Evolutionary conservation across 2,797 vertebrate species (phyloP).

Genomic region (Hoplostethus mediterraneus): DNA sequence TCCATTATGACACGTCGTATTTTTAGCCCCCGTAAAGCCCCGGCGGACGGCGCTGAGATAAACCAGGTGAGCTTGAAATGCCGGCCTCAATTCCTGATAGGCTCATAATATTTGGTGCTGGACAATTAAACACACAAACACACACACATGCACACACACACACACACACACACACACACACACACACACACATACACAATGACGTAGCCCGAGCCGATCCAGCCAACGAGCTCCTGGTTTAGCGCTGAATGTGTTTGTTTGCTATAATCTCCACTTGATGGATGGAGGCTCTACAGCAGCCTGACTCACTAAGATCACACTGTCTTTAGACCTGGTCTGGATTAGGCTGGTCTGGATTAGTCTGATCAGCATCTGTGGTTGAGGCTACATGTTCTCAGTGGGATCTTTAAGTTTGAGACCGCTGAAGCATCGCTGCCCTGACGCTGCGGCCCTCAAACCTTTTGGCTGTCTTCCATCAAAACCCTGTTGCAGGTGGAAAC

Average conservation of each 20-base stretch:
- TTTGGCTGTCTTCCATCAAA: too few relatives aligned
- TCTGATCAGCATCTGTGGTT: not conserved
- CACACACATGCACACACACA: not conserved
- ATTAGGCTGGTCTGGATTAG: slow-evolving; percentile 1
- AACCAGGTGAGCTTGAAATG: slow-evolving; percentile 63
- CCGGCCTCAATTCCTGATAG: slow-evolving; percentile 48
- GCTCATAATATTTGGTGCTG: slow-evolving; percentile 51
- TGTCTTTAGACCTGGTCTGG: slow-evolving; percentile 22
- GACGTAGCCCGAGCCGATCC: slow-evolving; percentile 17
- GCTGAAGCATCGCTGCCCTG: too few relatives aligned
- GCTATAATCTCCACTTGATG: slow-evolving; percentile 30
- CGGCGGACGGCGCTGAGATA: slow-evolving; percentile 53
- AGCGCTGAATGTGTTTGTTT: slow-evolving; percentile 42
- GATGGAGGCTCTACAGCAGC: slow-evolving; percentile 18
- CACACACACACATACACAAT: not conserved
- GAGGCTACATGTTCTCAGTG: too few relatives aligned
- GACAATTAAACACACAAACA: slow-evolving; percentile 43
- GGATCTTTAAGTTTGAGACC: too few relatives aligned
- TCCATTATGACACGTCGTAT: slow-evolving; percentile 63
- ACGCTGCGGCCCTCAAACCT: too few relatives aligned
- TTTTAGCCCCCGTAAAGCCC: slow-evolving; percentile 57
- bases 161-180: not conserved
- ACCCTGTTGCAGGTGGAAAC: too few relatives aligned
- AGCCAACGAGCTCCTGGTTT: slow-evolving; percentile 30
- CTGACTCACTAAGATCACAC: slow-evolving; percentile 26